Evolutionary conservation across 1,140 invertebrate genomes (phyloP).

Genomic region (Drosophila leontia): DNA sequence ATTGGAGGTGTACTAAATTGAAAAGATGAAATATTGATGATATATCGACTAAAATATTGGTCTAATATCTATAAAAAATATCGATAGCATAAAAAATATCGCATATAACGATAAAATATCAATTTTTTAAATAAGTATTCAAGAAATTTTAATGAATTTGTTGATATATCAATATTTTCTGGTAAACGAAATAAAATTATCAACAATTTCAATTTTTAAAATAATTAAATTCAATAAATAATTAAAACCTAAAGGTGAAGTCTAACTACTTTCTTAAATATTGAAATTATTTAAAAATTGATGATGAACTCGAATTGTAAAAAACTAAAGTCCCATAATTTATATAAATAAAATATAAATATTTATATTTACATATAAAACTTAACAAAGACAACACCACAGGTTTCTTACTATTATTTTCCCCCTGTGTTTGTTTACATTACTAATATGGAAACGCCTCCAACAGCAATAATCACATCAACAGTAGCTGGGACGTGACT

Average conservation of each 20-base stretch:
- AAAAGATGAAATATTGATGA: too few relatives aligned
- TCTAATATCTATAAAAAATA: too few relatives aligned
- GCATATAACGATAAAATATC: not conserved
- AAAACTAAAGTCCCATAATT: not conserved
- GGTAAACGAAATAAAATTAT: too few relatives aligned
- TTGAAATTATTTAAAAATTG: not conserved
- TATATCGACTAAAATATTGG: too few relatives aligned
- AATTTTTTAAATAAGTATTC: too few relatives aligned
- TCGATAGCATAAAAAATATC: too few relatives aligned
- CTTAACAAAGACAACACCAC: not conserved
- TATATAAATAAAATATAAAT: not conserved
- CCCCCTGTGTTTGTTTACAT: constrained; percentile 66
- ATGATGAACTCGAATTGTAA: too few relatives aligned
- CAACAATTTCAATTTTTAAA: not conserved
- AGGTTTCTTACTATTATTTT: not conserved
- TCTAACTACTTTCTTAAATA: not conserved
- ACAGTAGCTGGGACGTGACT: constrained; percentile 58
- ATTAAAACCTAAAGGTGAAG: not conserved
- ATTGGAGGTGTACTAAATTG: too few relatives aligned
- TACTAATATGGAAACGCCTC: constrained; percentile 75
- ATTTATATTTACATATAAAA: not conserved
- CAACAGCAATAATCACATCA: constrained; percentile 59
- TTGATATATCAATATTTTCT: too few relatives aligned
- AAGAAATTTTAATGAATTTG: too few relatives aligned
- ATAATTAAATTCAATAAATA: not conserved